Conservation (phyloP, 2,888 invertebrate genomes). For the Ochropleura plecta region DNA sequence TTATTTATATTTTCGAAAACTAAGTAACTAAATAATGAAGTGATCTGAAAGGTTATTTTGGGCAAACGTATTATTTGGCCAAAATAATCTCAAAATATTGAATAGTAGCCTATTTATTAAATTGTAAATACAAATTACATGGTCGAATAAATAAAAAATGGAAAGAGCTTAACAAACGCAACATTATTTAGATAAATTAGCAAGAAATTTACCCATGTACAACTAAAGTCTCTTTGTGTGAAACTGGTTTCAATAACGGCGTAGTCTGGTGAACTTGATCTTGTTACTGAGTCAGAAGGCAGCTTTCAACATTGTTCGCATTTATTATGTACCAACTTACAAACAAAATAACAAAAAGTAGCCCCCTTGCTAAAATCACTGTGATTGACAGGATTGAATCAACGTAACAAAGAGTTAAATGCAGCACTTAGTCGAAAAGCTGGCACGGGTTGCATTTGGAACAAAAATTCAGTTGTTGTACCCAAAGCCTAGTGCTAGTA, state of each 20-base stretch:
- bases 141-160: neutral
- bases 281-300: neutral
- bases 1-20: too few relatives aligned
- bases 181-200: neutral
- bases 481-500: too few relatives aligned
- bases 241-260: conserved; percentile 11
- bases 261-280: neutral
- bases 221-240: conserved; percentile 6
- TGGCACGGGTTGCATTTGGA: neutral
- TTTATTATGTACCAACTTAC: neutral
- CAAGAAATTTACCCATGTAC: neutral
- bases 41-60: neutral
- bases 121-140: neutral
- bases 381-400: conserved; percentile 12
- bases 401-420: conserved; percentile 9
- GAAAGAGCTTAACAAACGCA: neutral
- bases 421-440: conserved; percentile 15
- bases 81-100: neutral
- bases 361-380: conserved; percentile 15
- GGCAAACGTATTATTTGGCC: neutral
- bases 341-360: conserved; percentile 11
- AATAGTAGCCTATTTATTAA: conserved; percentile 1
- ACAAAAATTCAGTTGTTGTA: too few relatives aligned
- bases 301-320: neutral
- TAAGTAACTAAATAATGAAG: too few relatives aligned